phyloP scores from a whole-genome alignment of 1,140 invertebrate genomes.

The Gryon sp. region DNA sequence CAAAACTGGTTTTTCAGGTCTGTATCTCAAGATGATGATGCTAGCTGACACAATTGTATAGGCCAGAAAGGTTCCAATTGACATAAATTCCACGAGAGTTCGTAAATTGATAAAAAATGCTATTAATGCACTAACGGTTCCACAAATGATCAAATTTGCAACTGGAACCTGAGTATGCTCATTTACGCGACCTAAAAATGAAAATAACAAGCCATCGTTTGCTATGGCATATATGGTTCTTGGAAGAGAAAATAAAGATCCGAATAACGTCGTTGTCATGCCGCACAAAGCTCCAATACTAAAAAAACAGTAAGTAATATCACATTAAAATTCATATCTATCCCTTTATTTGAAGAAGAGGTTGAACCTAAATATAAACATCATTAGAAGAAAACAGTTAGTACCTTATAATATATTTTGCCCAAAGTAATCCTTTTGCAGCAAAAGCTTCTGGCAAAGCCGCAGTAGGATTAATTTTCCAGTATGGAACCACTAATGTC shows the following conservation, averaged over 20 bases:
- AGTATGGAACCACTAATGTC: slow-evolving; percentile 91
- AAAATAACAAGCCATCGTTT: slow-evolving; percentile 90
- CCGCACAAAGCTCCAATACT: slow-evolving; percentile 93
- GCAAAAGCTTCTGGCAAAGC: slow-evolving; percentile 92
- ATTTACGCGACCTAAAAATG: slow-evolving; percentile 86
- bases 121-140: slow-evolving; percentile 87
- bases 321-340: no score
- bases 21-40: slow-evolving; percentile 91
- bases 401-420: slow-evolving; percentile 88
- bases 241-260: slow-evolving; percentile 91
- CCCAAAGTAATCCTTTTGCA: slow-evolving; percentile 87
- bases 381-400: neutral
- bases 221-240: slow-evolving; percentile 94
- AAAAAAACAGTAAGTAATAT: slow-evolving; percentile 2
- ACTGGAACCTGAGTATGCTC: slow-evolving; percentile 90
- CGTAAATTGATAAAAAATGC: slow-evolving; percentile 93
- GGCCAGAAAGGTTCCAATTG: slow-evolving; percentile 93
- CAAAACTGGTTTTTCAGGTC: slow-evolving; percentile 82
- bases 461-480: slow-evolving; percentile 86
- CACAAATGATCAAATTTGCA: slow-evolving; percentile 89
- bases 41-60: slow-evolving; percentile 95
- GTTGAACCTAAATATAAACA: no score
- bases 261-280: slow-evolving; percentile 92
- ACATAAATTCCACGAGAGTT: slow-evolving; percentile 96
- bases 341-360: no score